A percentile compares a stretch with the other conserved stretches of the same genome.
Conservation (phyloP, 2,797 vertebrate species). For the Melanotaenia parkinsoni region DNA sequence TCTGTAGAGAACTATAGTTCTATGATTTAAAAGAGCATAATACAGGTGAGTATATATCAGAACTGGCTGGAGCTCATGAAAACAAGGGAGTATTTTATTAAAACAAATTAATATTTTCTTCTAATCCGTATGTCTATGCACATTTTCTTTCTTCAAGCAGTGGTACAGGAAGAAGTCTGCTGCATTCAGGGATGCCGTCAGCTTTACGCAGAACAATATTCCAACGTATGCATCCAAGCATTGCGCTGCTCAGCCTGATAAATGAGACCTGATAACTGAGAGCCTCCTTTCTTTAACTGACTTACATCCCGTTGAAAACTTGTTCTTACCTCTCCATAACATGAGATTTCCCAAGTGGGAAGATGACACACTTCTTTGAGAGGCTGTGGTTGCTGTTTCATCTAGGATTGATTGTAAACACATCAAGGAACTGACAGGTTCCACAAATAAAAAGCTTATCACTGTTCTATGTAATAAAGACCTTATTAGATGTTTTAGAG, state of each 20-base stretch:
- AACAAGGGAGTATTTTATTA: background rate
- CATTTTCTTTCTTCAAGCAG: background rate
- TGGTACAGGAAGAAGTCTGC: background rate
- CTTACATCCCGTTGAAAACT: background rate
- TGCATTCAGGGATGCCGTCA: background rate
- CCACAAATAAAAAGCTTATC: background rate
- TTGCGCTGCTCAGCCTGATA: background rate
- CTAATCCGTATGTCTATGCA: background rate
- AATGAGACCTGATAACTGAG: background rate
- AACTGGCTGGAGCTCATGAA: slow-evolving; percentile 4
- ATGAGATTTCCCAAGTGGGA: background rate
- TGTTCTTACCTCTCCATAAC: background rate
- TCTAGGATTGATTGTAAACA: background rate
- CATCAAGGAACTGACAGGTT: background rate
- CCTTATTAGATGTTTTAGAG: background rate
- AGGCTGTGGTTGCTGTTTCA: background rate
- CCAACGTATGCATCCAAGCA: background rate
- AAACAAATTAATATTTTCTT: background rate
- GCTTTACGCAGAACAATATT: no score
- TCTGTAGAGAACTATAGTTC: slow-evolving; percentile 36
- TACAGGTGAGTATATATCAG: slow-evolving; percentile 28
- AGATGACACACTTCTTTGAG: background rate
- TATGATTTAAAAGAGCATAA: slow-evolving; percentile 44
- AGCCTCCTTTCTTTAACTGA: background rate
- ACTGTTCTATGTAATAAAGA: background rate